A percentile compares a stretch with the other conserved stretches of the same genome.
Conservation (phyloP, 2,113 vertebrate species). For the Ranitomeya variabilis region DNA sequence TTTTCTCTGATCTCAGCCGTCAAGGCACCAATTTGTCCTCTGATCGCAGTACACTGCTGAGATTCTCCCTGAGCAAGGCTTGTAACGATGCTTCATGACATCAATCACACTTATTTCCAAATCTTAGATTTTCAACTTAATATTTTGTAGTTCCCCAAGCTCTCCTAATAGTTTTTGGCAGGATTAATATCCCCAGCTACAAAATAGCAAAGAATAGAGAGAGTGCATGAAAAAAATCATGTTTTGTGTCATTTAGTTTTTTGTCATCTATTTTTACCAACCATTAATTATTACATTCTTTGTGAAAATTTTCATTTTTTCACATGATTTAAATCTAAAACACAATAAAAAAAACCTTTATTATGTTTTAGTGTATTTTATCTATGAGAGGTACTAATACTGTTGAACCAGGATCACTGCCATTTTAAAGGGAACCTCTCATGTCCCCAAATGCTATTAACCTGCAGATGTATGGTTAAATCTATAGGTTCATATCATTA, state of each 20-base stretch:
- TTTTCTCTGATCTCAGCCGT: constrained; percentile 12
- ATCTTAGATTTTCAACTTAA: background rate
- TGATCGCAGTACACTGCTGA: background rate
- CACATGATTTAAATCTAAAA: background rate
- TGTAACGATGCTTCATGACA: constrained; percentile 13
- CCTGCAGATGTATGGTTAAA: too few species aligned
- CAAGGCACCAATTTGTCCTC: constrained; percentile 3
- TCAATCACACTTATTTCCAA: constrained; percentile 12
- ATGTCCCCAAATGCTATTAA: too few species aligned
- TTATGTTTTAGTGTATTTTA: background rate
- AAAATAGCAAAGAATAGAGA: background rate
- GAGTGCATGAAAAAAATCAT: constrained; percentile 1
- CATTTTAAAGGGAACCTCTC: too few species aligned
- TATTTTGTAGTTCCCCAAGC: constrained; percentile 4
- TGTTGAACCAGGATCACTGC: background rate
- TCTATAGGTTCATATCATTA: too few species aligned
- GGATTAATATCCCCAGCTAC: background rate
- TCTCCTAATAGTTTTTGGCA: constrained; percentile 7
- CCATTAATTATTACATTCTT: background rate
- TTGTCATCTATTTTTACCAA: constrained; percentile 6
- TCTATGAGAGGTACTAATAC: background rate
- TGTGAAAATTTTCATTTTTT: background rate
- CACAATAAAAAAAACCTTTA: background rate
- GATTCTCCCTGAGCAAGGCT: constrained; percentile 1
- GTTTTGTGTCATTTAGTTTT: background rate